Evolutionary conservation across 2,113 vertebrate species (phyloP).

Genomic region (Cettia cetti): DNA sequence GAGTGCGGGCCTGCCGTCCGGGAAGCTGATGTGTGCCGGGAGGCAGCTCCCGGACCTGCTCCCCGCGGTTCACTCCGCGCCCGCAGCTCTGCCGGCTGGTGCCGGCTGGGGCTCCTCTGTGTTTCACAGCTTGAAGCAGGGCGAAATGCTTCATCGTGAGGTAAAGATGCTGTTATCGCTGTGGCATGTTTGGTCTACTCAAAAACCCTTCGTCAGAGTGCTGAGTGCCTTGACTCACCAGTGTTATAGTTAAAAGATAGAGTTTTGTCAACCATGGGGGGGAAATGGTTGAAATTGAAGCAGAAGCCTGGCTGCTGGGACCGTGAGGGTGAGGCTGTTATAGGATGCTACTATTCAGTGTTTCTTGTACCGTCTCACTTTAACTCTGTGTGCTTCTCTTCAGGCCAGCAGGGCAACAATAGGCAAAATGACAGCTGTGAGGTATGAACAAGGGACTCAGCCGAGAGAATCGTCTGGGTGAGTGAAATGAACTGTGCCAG

Average conservation of each 20-base stretch:
- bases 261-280: rapidly evolving
- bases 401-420: neutral
- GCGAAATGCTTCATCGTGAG: rapidly evolving
- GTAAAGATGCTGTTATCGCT: neutral
- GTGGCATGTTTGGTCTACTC: rapidly evolving
- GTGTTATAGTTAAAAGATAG: rapidly evolving
- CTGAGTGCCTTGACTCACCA: rapidly evolving
- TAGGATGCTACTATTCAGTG: rapidly evolving
- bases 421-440: conserved; percentile 77
- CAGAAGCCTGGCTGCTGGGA: neutral
- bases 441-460: conserved; percentile 74
- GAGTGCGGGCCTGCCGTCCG: rapidly evolving
- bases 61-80: rapidly evolving
- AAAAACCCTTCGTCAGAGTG: rapidly evolving
- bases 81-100: neutral
- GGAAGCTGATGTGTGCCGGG: neutral
- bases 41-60: neutral
- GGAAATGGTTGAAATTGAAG: neutral
- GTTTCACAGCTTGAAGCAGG: neutral
- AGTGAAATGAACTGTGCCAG: conserved; percentile 10
- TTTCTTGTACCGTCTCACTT: neutral
- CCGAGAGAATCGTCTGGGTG: conserved; percentile 71
- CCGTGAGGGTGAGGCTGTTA: rapidly evolving
- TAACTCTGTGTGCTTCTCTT: neutral
- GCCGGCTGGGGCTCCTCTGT: rapidly evolving